These are phyloP conservation scores for Pyrgilauda ruficollis DNA, from an alignment of 2,113 vertebrate genomes.

Conservation along the genomic window DNA sequence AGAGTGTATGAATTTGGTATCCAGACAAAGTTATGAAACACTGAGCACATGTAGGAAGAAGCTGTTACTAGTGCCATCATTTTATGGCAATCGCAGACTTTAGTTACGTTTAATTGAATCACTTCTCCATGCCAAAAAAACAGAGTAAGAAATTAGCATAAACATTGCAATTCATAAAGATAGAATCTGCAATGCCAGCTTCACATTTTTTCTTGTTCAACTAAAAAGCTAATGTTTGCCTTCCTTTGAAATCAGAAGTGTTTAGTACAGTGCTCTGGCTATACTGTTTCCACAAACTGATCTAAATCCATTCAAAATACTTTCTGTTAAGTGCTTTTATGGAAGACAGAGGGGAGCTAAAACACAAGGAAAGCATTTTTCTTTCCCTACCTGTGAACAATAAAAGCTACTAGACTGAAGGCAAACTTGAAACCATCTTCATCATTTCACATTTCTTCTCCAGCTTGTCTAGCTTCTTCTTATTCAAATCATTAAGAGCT, in stretches of 20 bases:
- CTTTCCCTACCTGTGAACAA: not conserved
- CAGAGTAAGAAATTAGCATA: not conserved
- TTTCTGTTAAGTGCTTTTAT: conserved; percentile 37
- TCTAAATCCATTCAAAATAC: conserved; percentile 22
- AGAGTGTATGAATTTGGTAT: not conserved
- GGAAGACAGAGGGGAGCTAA: not conserved
- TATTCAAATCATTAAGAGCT: not conserved
- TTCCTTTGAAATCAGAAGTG: not conserved
- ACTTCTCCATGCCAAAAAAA: not conserved
- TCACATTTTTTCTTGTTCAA: not conserved
- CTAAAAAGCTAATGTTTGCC: not conserved
- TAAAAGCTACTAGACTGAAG: not conserved
- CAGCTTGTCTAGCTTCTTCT: not conserved
- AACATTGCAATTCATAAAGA: not conserved
- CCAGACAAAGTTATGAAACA: not conserved
- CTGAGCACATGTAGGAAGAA: not conserved
- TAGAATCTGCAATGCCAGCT: not conserved
- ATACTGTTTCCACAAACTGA: not conserved
- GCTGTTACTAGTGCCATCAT: not conserved
- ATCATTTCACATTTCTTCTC: not conserved
- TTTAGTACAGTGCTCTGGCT: not conserved
- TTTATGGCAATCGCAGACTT: not conserved
- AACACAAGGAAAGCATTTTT: not conserved
- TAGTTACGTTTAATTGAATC: not conserved
- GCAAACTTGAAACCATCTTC: not conserved